phyloP scores from a whole-genome alignment of 1,140 invertebrate species.

The Chlorops oryzae region DNA sequence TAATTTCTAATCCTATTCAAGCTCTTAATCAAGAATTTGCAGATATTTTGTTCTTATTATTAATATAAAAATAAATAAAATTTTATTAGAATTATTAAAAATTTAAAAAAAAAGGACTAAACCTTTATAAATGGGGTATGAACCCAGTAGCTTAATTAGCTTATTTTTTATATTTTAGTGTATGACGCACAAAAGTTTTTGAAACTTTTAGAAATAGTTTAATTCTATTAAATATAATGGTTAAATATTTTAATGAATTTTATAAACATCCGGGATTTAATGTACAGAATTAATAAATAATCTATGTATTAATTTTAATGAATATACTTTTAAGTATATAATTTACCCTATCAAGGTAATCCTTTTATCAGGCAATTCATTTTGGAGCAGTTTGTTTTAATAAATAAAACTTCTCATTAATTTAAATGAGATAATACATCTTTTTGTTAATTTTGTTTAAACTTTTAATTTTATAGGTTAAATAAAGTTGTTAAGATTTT shows the following conservation, averaged over 20 bases:
- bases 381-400: no score
- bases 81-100: no score
- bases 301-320: background rate
- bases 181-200: slow-evolving; percentile 51
- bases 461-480: background rate
- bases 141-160: slow-evolving; percentile 51
- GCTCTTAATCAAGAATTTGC: slow-evolving; percentile 50
- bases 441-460: background rate
- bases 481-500: slow-evolving; percentile 38
- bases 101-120: slow-evolving; percentile 50
- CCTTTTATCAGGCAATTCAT: no score
- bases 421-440: background rate
- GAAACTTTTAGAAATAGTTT: slow-evolving; percentile 50
- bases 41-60: slow-evolving; percentile 50
- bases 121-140: slow-evolving; percentile 52
- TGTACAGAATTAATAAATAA: background rate
- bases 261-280: slow-evolving; percentile 19
- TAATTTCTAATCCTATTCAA: slow-evolving; percentile 55
- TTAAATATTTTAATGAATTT: background rate
- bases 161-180: slow-evolving; percentile 53
- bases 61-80: slow-evolving; percentile 49
- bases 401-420: no score
- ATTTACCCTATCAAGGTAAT: background rate
- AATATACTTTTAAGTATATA: background rate
- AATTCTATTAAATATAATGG: slow-evolving; percentile 48